Evolutionary conservation across 2,888 invertebrate genomes (phyloP).

Genomic region (Calameuta idolon): DNA sequence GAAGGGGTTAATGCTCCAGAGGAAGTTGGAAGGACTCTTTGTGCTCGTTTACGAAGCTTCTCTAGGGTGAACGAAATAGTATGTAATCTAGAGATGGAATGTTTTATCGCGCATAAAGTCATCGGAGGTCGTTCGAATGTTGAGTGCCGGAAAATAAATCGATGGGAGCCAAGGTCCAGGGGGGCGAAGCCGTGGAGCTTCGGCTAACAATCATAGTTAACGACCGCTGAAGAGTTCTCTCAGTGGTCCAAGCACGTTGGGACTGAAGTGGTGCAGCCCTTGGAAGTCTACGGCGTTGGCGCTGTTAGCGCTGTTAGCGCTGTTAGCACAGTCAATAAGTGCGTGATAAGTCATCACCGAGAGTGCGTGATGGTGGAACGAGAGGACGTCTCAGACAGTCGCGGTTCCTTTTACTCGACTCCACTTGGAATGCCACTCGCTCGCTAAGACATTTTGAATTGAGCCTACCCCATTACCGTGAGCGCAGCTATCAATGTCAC

Average conservation of each 20-base stretch:
- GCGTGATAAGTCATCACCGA: constrained; percentile 12
- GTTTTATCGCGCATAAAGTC: constrained; percentile 39
- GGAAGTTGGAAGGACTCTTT: background rate
- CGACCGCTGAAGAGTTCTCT: constrained; percentile 31
- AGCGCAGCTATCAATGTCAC: background rate
- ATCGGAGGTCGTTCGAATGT: constrained; percentile 14
- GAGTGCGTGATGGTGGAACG: background rate
- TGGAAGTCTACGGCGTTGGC: constrained; percentile 21
- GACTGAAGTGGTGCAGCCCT: constrained; percentile 24
- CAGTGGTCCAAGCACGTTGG: constrained; percentile 27
- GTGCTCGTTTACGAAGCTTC: background rate
- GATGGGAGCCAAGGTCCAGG: constrained; percentile 19
- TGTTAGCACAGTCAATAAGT: constrained; percentile 12
- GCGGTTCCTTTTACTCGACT: constrained; percentile 3
- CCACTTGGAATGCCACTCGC: constrained; percentile 1
- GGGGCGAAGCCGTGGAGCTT: constrained; percentile 20
- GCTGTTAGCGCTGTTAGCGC: background rate
- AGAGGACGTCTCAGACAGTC: constrained; percentile 2
- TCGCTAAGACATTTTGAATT: background rate
- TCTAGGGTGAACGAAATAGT: background rate
- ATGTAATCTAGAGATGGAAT: constrained; percentile 5
- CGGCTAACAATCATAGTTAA: constrained; percentile 40
- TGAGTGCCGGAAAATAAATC: constrained; percentile 15
- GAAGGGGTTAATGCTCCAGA: background rate
- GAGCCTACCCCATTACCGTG: background rate